Percentiles rank a stretch among this genome's conserved stretches.
phyloP scores from a whole-genome alignment of 2,888 invertebrate species.

The Acleris laterana region DNA sequence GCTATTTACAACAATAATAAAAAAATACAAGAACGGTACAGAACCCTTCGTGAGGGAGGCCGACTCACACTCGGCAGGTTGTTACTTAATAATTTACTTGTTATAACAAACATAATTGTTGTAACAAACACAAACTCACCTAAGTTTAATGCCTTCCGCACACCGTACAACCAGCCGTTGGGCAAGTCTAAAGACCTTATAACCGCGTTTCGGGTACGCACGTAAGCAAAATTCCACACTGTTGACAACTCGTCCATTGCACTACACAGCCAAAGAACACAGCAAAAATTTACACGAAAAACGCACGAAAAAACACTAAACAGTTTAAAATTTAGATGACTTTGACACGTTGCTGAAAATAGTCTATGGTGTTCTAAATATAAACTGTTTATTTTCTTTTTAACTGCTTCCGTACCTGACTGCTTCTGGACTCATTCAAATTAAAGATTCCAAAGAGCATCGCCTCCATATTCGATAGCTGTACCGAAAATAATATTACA shows the following conservation, averaged over 20 bases:
- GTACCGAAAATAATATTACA: too few species aligned
- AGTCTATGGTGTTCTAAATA: slow-evolving; percentile 55
- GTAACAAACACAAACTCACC: slow-evolving; percentile 49
- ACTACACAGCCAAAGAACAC: slow-evolving; percentile 27
- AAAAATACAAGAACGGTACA: too few species aligned
- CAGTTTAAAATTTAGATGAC: neutral
- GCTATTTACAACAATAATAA: too few species aligned
- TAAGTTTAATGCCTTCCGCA: slow-evolving; percentile 49
- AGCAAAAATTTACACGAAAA: neutral
- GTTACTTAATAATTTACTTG: too few species aligned
- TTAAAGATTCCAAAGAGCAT: too few species aligned
- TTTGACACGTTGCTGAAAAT: neutral
- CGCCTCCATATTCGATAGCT: too few species aligned
- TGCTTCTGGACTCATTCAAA: neutral
- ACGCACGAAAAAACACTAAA: neutral
- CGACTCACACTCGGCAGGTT: too few species aligned
- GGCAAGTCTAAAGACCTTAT: slow-evolving; percentile 68
- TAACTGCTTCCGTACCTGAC: slow-evolving; percentile 46
- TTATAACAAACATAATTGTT: neutral
- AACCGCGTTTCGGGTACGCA: slow-evolving; percentile 60
- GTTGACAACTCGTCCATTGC: slow-evolving; percentile 49
- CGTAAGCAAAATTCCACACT: slow-evolving; percentile 57
- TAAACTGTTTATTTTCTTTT: slow-evolving; percentile 53
- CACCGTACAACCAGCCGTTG: slow-evolving; percentile 59
- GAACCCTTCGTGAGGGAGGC: too few species aligned